Conservation (phyloP, 2,888 invertebrate species). For the Phortica magna region DNA sequence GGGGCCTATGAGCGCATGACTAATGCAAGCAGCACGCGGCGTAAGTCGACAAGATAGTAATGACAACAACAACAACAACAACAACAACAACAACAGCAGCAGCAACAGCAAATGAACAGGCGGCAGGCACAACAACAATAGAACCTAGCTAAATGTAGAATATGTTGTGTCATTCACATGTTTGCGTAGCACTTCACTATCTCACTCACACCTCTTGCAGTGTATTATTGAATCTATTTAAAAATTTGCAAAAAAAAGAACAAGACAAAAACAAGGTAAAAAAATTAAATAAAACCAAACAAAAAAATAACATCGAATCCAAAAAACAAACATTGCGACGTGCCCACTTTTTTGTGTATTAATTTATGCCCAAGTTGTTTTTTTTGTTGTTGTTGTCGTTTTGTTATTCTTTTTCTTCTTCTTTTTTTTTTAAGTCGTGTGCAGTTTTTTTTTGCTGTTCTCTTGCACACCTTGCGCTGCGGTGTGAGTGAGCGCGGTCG, state of each 20-base stretch:
- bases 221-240: conserved; percentile 21
- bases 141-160: conserved; percentile 36
- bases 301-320: conserved; percentile 48
- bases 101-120: not conserved
- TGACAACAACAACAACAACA: conserved; percentile 18
- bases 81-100: conserved; percentile 18
- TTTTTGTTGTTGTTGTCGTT: conserved; percentile 17
- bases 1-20: conserved; percentile 51
- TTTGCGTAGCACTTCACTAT: not conserved
- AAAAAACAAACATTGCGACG: conserved; percentile 64
- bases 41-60: conserved; percentile 35
- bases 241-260: conserved; percentile 28
- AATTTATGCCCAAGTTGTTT: conserved; percentile 19
- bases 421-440: conserved; percentile 63
- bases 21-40: conserved; percentile 66
- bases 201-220: conserved; percentile 1
- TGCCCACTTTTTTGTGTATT: conserved; percentile 64
- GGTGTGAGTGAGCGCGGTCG: not conserved
- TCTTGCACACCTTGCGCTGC: conserved; percentile 63
- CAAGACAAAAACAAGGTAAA: conserved; percentile 12
- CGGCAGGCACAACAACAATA: conserved; percentile 19
- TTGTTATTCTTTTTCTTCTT: conserved; percentile 36
- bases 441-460: conserved; percentile 37
- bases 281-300: conserved; percentile 46
- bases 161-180: conserved; percentile 34